phyloP scores from a whole-genome alignment of 1,140 invertebrate species.

The Drosophila tropicalis region DNA sequence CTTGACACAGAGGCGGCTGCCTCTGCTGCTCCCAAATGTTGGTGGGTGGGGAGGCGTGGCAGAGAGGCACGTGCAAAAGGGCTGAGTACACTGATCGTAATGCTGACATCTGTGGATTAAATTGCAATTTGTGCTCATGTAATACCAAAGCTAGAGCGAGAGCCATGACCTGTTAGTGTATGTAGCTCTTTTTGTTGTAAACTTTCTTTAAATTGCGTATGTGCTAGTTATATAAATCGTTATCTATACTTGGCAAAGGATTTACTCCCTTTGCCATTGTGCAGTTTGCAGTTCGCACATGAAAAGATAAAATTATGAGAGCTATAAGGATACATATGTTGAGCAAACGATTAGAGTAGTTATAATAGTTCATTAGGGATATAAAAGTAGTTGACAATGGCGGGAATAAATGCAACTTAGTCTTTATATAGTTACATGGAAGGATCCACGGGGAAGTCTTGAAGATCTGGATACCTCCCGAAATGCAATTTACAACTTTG shows the following conservation, averaged over 20 bases:
- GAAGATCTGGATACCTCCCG: too few species aligned
- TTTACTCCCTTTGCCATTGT: background rate
- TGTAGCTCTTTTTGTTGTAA: slow-evolving; percentile 43
- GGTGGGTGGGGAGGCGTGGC: slow-evolving; percentile 7
- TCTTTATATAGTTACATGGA: too few species aligned
- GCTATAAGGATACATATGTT: background rate
- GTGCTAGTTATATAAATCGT: slow-evolving; percentile 53
- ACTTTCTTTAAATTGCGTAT: slow-evolving; percentile 69
- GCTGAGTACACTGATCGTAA: slow-evolving; percentile 71
- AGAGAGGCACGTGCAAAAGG: slow-evolving; percentile 69
- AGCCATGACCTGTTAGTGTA: slow-evolving; percentile 36
- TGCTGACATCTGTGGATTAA: slow-evolving; percentile 83
- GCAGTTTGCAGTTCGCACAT: background rate
- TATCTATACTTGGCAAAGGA: slow-evolving; percentile 4
- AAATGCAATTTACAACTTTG: too few species aligned
- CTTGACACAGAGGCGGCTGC: slow-evolving; percentile 56
- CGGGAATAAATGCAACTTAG: too few species aligned
- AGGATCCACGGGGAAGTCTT: too few species aligned
- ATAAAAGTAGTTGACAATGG: too few species aligned
- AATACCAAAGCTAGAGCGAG: slow-evolving; percentile 63
- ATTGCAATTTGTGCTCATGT: slow-evolving; percentile 83
- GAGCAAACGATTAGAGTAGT: background rate
- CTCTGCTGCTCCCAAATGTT: background rate
- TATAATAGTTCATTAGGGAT: background rate
- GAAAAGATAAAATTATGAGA: background rate